Evolutionary conservation across 2,797 vertebrate species (phyloP).

Genomic region (Macropodus opercularis): DNA sequence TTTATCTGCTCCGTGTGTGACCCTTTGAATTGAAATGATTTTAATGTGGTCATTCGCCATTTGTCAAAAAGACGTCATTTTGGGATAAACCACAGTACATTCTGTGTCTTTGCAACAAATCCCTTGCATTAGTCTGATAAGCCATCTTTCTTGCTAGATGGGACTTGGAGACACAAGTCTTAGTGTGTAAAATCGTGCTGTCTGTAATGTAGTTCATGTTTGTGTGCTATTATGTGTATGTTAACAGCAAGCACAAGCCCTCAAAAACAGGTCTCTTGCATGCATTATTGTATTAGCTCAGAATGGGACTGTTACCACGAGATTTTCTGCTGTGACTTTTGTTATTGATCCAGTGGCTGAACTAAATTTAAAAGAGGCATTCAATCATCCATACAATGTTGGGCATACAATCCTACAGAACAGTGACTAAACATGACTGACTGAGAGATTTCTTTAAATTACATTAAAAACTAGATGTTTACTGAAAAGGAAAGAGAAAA

Average conservation of each 20-base stretch:
- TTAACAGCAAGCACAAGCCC: no score
- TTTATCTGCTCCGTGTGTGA: conserved; percentile 5
- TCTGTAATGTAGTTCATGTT: conserved; percentile 1
- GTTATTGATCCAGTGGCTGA: neutral
- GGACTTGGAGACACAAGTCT: conserved; percentile 54
- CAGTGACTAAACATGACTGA: neutral
- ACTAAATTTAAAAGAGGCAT: neutral
- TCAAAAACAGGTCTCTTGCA: neutral
- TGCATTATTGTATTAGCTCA: neutral
- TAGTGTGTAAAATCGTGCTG: conserved; percentile 19
- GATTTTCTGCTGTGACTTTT: neutral
- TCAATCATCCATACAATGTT: neutral
- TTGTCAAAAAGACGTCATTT: conserved; percentile 40
- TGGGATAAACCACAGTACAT: conserved; percentile 48
- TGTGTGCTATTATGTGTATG: no score
- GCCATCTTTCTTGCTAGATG: conserved; percentile 34
- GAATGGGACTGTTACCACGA: neutral
- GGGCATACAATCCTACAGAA: neutral
- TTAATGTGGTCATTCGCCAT: conserved; percentile 39
- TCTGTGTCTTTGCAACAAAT: conserved; percentile 74
- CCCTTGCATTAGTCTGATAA: conserved; percentile 37
- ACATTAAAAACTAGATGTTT: neutral
- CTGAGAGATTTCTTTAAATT: neutral
- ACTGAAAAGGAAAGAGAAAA: neutral
- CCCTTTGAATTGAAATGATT: conserved; percentile 28